Base-by-base conservation (phyloP, 2,113 vertebrate species). In the Embiotoca jacksoni region DNA sequence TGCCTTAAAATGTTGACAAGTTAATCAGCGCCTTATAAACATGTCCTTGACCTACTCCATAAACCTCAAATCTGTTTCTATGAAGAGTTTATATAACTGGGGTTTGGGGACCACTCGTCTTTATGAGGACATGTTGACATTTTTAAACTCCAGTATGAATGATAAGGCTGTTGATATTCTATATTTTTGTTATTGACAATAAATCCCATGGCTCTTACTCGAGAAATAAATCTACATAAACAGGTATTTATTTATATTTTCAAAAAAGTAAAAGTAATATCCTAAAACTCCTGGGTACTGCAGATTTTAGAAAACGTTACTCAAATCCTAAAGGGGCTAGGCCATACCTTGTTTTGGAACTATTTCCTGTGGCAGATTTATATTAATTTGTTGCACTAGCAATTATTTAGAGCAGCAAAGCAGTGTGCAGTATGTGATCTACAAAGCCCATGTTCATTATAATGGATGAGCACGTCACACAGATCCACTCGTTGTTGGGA, bases 21-120 rank as follows among this genome's bases (percentile, higher is more conserved):
- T 44, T 44, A 44, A 11, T 44, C 70, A 3, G 37, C 37, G 50
- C 54, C 35, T 62, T 52, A 32, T 3, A 37, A 53, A 62, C 23
- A 50, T n/a, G n/a, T 68, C 39, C 53, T 80, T 55, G 62, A 55
- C 66, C 71, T 60, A 47, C 53, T 72, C 13, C 3, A 59, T 55
- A 63, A 65, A 70, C n/a, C 37, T 71, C n/a, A 41, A 72, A 46
- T 65, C 35, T 36, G 10, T 59, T 52, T 36, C 73, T 6, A 23
- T 11, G 13, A 55, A 44, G 10, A 44, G 31, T 50, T 56, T 63
- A 53, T 72, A 67, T 63, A 35, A 74, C 33, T 10, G 37, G 15
- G 39, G 56, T 4, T 35, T 56, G 9, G 36, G 44, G 64, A 44
- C 35, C 65, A 6, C 31, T 77, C 8, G n/a, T 56, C 14, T 80